Percentiles rank a stretch among this genome's conserved stretches.
Evolutionary conservation across 2,888 invertebrate species (phyloP).

Genomic region (Diogma glabrata): DNA sequence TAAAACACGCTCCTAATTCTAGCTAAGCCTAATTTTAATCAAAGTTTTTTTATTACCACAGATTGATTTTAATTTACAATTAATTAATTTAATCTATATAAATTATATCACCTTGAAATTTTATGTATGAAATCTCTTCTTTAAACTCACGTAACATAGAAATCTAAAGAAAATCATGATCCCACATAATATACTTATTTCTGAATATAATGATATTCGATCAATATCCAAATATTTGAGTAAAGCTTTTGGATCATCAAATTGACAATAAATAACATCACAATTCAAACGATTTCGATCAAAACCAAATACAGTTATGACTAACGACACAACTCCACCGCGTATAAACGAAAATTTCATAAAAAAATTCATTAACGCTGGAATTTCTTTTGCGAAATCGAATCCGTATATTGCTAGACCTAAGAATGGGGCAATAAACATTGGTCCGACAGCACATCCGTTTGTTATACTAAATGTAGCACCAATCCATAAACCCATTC

Average conservation of each 20-base stretch:
- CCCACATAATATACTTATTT: slow-evolving; percentile 41
- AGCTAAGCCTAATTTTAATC: no score
- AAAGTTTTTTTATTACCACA: no score
- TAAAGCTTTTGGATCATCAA: slow-evolving; percentile 50
- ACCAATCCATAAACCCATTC: slow-evolving; percentile 67
- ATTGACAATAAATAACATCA: slow-evolving; percentile 50
- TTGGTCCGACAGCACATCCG: slow-evolving; percentile 54
- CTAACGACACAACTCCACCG: slow-evolving; percentile 50
- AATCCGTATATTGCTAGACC: slow-evolving; percentile 58
- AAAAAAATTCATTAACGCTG: slow-evolving; percentile 45
- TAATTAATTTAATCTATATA: no score
- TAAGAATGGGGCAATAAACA: slow-evolving; percentile 51
- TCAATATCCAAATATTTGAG: slow-evolving; percentile 48
- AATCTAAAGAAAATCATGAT: slow-evolving; percentile 46
- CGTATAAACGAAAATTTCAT: slow-evolving; percentile 57
- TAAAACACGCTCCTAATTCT: no score
- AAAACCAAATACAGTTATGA: slow-evolving; percentile 51
- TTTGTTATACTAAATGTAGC: slow-evolving; percentile 54
- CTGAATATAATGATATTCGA: slow-evolving; percentile 43
- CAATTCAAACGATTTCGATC: slow-evolving; percentile 45
- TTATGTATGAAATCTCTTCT: slow-evolving; percentile 35
- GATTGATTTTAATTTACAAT: no score
- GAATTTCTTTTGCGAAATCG: slow-evolving; percentile 53
- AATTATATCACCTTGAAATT: no score
- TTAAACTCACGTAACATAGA: slow-evolving; percentile 45